phyloP scores from a whole-genome alignment of 2,888 invertebrate species.

The Drosophila monieri region DNA sequence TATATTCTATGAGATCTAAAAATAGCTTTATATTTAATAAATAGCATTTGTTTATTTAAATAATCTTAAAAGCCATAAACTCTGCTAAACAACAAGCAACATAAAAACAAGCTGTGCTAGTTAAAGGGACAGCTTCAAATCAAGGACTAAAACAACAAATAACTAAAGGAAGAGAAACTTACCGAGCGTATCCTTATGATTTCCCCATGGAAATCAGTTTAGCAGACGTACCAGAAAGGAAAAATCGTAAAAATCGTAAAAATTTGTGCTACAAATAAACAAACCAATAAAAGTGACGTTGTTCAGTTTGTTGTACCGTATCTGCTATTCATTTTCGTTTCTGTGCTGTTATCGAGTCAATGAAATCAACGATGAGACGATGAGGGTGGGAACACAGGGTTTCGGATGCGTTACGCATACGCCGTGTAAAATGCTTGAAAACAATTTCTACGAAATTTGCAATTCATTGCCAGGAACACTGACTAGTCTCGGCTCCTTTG shows the following conservation, averaged over 20 bases:
- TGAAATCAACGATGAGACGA: slow-evolving; percentile 24
- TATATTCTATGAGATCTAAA: too few species aligned
- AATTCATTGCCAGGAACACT: slow-evolving; percentile 59
- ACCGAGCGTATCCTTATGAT: slow-evolving; percentile 60
- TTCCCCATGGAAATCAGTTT: slow-evolving; percentile 83
- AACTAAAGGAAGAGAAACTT: slow-evolving; percentile 51
- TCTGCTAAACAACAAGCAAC: slow-evolving; percentile 10
- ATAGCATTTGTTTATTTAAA: background rate
- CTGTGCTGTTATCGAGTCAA: slow-evolving; percentile 40
- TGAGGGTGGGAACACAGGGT: slow-evolving; percentile 19
- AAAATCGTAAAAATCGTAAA: slow-evolving; percentile 83
- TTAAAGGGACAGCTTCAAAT: slow-evolving; percentile 13
- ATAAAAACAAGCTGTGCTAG: slow-evolving; percentile 11
- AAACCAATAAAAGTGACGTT: slow-evolving; percentile 58
- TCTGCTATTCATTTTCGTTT: slow-evolving; percentile 4
- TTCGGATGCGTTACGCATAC: slow-evolving; percentile 67
- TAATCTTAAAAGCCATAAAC: slow-evolving; percentile 4
- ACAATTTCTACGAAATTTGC: slow-evolving; percentile 68
- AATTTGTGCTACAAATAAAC: slow-evolving; percentile 72
- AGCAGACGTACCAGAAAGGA: slow-evolving; percentile 64
- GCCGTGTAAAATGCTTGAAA: slow-evolving; percentile 64
- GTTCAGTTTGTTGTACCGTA: slow-evolving; percentile 22
- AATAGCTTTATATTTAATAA: too few species aligned
- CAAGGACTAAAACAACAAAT: slow-evolving; percentile 28
- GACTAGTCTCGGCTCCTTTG: slow-evolving; percentile 22